phyloP scores from a whole-genome alignment of 2,888 invertebrate genomes.

The Chloroclystis v-ata region DNA sequence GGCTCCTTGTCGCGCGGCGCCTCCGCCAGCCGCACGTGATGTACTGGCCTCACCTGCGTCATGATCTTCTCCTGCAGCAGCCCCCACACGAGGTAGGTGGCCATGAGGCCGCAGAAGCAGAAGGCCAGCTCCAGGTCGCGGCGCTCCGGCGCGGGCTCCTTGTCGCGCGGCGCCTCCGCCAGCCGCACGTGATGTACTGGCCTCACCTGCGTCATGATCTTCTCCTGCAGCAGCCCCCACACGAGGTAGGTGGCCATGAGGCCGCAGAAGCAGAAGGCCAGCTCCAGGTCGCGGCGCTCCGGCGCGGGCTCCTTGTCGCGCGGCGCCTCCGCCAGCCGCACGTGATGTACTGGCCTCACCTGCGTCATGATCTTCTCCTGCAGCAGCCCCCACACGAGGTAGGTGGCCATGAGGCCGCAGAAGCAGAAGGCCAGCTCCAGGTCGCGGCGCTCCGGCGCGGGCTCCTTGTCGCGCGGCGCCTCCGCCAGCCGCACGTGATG shows the following conservation, averaged over 20 bases:
- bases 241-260: conserved; percentile 94
- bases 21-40: conserved; percentile 37
- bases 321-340: conserved; percentile 48
- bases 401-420: conserved; percentile 91
- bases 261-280: conserved; percentile 88
- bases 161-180: conserved; percentile 44
- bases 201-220: conserved; percentile 93
- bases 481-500: conserved; percentile 57
- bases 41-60: conserved; percentile 81
- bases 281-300: too few species aligned
- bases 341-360: conserved; percentile 48
- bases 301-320: conserved; percentile 44
- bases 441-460: too few species aligned
- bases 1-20: conserved; percentile 44
- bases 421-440: conserved; percentile 87
- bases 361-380: conserved; percentile 99
- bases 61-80: conserved; percentile 98
- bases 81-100: conserved; percentile 96
- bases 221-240: conserved; percentile 98
- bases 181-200: not conserved
- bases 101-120: conserved; percentile 93
- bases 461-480: conserved; percentile 43
- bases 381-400: conserved; percentile 96
- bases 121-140: too few species aligned
- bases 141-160: too few species aligned